Conservation (phyloP, 2,113 vertebrate genomes). For the Saiga tatarica region DNA sequence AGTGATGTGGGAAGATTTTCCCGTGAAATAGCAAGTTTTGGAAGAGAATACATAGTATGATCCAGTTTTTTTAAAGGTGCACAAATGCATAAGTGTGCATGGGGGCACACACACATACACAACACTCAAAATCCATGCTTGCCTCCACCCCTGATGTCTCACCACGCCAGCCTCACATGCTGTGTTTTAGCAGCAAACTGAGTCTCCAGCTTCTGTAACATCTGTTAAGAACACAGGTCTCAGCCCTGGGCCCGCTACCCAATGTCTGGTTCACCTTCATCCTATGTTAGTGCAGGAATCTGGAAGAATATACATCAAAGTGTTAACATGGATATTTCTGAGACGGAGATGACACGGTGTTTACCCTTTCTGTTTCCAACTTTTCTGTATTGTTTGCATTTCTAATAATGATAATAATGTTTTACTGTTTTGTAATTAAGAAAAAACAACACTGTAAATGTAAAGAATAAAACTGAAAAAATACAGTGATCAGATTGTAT, state of each 20-base stretch:
- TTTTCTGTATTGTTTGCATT: not conserved
- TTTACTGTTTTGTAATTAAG: not conserved
- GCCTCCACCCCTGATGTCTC: not conserved
- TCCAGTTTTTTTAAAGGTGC: not conserved
- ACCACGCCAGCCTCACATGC: not conserved
- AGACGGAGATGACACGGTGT: not conserved
- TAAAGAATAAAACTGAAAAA: not conserved
- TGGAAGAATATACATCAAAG: not conserved
- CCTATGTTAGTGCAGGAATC: not conserved
- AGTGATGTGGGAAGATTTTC: not conserved
- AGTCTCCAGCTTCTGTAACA: not conserved
- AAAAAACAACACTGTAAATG: not conserved
- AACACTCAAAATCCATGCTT: not conserved
- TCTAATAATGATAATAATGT: not conserved
- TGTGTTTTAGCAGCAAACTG: not conserved
- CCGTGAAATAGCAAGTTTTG: not conserved
- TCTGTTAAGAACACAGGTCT: not conserved
- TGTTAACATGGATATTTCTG: not conserved
- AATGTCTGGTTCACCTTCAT: not conserved
- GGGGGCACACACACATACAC: not conserved
- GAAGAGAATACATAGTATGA: not conserved
- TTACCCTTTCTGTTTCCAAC: not conserved
- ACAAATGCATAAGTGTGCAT: not conserved
- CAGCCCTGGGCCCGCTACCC: not conserved
- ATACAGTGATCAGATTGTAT: not conserved